Base-by-base conservation (phyloP, 2,113 vertebrate species). In the Xerus inauris region DNA sequence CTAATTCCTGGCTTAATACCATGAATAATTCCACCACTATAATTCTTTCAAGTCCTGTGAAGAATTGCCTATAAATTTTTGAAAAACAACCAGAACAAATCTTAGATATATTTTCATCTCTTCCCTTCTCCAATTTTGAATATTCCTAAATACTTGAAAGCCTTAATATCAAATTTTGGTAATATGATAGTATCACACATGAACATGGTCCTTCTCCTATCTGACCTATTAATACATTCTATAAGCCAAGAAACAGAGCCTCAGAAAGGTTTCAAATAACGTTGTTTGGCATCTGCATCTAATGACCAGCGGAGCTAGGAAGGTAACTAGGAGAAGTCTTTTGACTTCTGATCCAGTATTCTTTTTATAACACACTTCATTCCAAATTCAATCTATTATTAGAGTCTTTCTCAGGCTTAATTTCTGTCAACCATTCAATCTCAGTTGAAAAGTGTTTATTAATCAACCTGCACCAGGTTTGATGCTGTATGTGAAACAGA, bases 1-100 rank as follows among this genome's bases (percentile, higher is more conserved):
- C 40, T 89, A 81, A 87, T 93, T 85, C 59, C 57, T 57, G 6
- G 12, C 22, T 96, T 93, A 89, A 51, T 87, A 54, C 35, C 67
- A 73, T 77, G 51, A 93, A 76, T 94, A 93, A 96, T 92, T 87
- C 30, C 35, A 89, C 42, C 35, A 94, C 35, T 73, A 10, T 20
- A 85, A 94, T 96, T 96, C 45, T 38, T 83, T 0, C 1, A 94
- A 91, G 26, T 80, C n/a, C 40, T 87, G 2, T 47, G 51, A 94
- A 64, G 40, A 77, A 47, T n/a, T 72, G 20, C 12, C 75, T 67
- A 57, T 47, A 42, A 22, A 24, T 45, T 72, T 93, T 64, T 76
- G 3, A 69, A 62, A 93, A 71, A 91, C 5, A 83, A 32, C 6
- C 32, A 80, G 40, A 54, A 82, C 7, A 90, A 64, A 49, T 30